A percentile compares a stretch with the other conserved stretches of the same genome.
These are phyloP conservation scores for Teleogryllus oceanicus DNA, from an alignment of 2,888 invertebrate genomes.

Conservation along the genomic window DNA sequence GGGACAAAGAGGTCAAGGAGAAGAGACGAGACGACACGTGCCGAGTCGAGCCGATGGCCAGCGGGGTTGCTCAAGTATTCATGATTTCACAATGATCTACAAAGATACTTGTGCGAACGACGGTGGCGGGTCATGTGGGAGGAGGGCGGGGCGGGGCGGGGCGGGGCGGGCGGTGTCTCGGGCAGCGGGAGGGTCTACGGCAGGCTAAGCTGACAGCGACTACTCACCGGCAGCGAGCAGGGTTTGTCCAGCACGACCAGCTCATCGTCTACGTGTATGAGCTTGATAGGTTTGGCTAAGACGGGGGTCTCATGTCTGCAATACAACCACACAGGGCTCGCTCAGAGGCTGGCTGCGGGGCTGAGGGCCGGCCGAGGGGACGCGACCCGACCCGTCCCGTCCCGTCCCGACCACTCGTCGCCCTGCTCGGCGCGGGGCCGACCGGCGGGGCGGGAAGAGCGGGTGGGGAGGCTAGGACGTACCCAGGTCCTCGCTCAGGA, in stretches of 20 bases:
- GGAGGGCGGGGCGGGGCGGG: neutral
- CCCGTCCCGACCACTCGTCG: neutral
- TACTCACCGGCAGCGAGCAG: slow-evolving; percentile 81
- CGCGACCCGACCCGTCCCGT: neutral
- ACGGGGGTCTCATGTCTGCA: slow-evolving; percentile 85
- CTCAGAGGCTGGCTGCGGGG: slow-evolving; percentile 18
- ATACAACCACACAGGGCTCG: slow-evolving; percentile 37
- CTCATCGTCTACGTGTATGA: slow-evolving; percentile 79
- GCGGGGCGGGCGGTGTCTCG: neutral
- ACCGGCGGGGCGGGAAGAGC: neutral
- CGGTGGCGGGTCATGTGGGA: slow-evolving; percentile 22
- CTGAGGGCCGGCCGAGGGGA: neutral
- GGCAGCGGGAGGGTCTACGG: slow-evolving; percentile 20
- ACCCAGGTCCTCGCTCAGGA: neutral
- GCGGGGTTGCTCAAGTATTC: neutral
- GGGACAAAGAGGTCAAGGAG: neutral
- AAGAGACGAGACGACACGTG: neutral
- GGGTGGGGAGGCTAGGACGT: neutral
- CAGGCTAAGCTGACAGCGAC: slow-evolving; percentile 18
- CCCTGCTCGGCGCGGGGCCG: neutral
- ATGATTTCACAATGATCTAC: neutral
- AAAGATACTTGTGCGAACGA: no score
- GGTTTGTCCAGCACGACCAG: slow-evolving; percentile 87
- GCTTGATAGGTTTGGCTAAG: slow-evolving; percentile 72
- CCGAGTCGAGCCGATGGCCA: no score